Evolutionary conservation across 2,888 invertebrate genomes (phyloP).

Genomic region (Aphodius granarius): DNA sequence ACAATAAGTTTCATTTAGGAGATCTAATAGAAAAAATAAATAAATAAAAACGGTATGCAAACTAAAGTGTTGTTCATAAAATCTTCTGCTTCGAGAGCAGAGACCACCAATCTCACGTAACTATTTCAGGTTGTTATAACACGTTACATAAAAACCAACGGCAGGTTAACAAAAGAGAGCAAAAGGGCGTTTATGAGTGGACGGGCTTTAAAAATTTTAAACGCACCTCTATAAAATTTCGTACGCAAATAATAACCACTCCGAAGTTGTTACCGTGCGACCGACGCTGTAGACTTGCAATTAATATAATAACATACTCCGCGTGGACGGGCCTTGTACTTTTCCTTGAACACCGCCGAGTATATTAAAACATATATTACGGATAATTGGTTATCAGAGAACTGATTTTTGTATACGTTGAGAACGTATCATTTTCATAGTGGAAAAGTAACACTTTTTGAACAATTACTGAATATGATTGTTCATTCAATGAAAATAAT

Average conservation of each 20-base stretch:
- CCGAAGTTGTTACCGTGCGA: constrained; percentile 32
- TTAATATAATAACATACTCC: constrained; percentile 39
- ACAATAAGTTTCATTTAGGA: no score
- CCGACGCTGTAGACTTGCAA: constrained; percentile 34
- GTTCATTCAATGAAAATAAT: no score
- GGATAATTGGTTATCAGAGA: constrained; percentile 1
- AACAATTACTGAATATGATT: no score
- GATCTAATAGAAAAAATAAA: neutral
- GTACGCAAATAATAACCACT: constrained; percentile 27
- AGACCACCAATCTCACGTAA: constrained; percentile 15
- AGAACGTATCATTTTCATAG: neutral
- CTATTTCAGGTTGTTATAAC: constrained; percentile 11
- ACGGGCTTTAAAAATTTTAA: constrained; percentile 29
- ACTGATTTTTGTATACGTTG: neutral
- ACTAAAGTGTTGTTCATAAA: constrained; percentile 5
- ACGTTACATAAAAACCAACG: neutral
- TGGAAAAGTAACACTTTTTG: no score
- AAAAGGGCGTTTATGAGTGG: constrained; percentile 32
- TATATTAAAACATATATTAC: constrained; percentile 8
- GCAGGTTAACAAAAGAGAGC: neutral
- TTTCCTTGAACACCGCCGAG: neutral
- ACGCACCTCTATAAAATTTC: constrained; percentile 33
- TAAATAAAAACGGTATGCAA: neutral
- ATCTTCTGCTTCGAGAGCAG: neutral
- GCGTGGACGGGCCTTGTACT: constrained; percentile 17